Base-by-base conservation (phyloP, 2,797 vertebrate genomes). In the Scolopax rusticola region DNA sequence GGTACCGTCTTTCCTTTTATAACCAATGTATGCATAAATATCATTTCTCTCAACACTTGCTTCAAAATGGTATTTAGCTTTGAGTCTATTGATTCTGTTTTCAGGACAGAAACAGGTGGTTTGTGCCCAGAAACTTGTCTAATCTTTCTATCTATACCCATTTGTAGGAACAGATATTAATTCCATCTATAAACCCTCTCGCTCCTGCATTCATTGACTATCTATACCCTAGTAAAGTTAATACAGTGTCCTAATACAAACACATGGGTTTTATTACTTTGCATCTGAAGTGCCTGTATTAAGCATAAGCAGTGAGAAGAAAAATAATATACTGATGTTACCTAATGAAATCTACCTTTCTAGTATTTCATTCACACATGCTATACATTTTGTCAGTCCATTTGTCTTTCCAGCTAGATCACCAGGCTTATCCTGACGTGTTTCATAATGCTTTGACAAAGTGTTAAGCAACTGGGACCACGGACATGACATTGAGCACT, bases 401-500 rank as follows among this genome's bases (percentile, higher is more conserved):
- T 51, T 84, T 36, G 5, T 68, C 25, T 63, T 88, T 53, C 43
- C 47, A 79, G 25, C 23, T 76, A 17, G 30, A 59, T 21, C 63
- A 70, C 38, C 59, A 83, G 54, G 36, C 8, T 86, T 75, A 73
- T 9, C n/a, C 30, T 30, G 30, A 74, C 63, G 10, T 3, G 16
- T 57, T 86, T 91, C 28, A 59, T 36, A 63, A 36, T 9, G 33
- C 15, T 80, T 73, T 75, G 43, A 53, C 51, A 56, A 38, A 53
- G 11, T 1, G 4, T 74, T 21, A 83, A 83, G n/a, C 18, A 71
- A 30, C 13, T 8, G 12, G 17, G 16, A 77, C 32, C 15, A 23
- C 6, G n/a, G 30, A 64, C 1, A 0, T 36, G 48, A 65, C n/a
- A 41, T 0, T 41, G 63, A 28, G 56, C 21, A 30, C 25, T 24